These are phyloP conservation scores for Cosmorhoe ocellata DNA, from an alignment of 2,888 invertebrate genomes.

Conservation along the genomic window DNA sequence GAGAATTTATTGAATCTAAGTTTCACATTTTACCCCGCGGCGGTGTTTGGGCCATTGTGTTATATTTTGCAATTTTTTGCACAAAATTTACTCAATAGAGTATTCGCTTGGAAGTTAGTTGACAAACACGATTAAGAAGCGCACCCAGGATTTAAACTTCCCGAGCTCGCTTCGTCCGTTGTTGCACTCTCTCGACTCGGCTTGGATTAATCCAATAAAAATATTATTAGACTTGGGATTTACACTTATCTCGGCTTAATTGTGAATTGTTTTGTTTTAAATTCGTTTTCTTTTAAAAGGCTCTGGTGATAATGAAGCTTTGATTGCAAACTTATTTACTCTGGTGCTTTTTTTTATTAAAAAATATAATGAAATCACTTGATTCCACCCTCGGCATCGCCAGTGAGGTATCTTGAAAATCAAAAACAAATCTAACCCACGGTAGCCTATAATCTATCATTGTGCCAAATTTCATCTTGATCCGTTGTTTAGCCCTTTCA, in stretches of 20 bases:
- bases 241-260: constrained; percentile 25
- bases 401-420: too few species aligned
- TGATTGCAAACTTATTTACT: not conserved
- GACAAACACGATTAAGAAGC: constrained; percentile 11
- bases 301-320: not conserved
- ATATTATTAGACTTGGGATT: constrained; percentile 32
- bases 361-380: not conserved
- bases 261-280: constrained; percentile 8
- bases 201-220: constrained; percentile 27
- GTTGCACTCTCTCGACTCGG: constrained; percentile 26
- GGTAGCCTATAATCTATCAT: too few species aligned
- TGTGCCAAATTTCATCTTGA: too few species aligned
- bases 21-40: too few species aligned
- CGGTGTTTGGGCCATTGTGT: too few species aligned
- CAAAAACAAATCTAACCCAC: too few species aligned
- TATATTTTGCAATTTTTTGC: too few species aligned
- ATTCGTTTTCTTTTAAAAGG: not conserved
- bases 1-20: too few species aligned
- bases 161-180: constrained; percentile 15
- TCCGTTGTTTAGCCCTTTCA: too few species aligned
- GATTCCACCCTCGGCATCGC: too few species aligned
- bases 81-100: not conserved
- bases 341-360: not conserved
- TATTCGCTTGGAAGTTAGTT: constrained; percentile 6
- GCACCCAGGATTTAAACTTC: constrained; percentile 4